Conservation (phyloP, 2,888 invertebrate species). For the Chaetoderma sp. region DNA sequence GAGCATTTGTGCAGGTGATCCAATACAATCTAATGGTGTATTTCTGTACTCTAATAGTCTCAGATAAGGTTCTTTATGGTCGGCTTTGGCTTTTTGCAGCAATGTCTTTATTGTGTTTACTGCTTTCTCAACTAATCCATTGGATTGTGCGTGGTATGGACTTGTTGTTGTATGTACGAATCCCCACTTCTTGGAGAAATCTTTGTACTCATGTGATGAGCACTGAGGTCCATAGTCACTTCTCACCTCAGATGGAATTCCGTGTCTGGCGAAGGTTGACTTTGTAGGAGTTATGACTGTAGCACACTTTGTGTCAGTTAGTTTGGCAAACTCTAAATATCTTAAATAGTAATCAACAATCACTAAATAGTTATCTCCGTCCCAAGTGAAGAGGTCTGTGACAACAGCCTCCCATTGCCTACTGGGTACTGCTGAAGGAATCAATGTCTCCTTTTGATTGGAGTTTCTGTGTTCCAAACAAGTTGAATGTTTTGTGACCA, state of each 20-base stretch:
- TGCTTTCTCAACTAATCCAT: constrained; percentile 11
- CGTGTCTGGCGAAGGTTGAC: constrained; percentile 29
- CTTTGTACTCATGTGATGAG: constrained; percentile 1
- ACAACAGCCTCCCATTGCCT: constrained; percentile 28
- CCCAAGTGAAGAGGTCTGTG: constrained; percentile 26
- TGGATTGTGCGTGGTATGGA: constrained; percentile 14
- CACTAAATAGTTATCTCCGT: constrained; percentile 28
- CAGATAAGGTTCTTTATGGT: constrained; percentile 5
- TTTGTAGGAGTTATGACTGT: constrained; percentile 28
- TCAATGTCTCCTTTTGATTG: constrained; percentile 25
- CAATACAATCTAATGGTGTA: constrained; percentile 6
- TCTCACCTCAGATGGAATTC: constrained; percentile 23
- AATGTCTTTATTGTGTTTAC: constrained; percentile 18
- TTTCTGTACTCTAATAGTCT: constrained; percentile 6
- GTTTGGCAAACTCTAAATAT: constrained; percentile 31
- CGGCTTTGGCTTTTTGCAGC: neutral
- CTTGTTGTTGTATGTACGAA: constrained; percentile 17
- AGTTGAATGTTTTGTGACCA: constrained; percentile 23
- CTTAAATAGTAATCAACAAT: constrained; percentile 35
- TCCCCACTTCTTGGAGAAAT: constrained; percentile 13
- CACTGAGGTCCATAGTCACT: constrained; percentile 31
- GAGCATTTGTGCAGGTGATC: constrained; percentile 8
- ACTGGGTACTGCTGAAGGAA: constrained; percentile 17
- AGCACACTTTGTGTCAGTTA: constrained; percentile 9
- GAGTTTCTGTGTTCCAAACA: constrained; percentile 24